These are phyloP conservation scores for Stratiomys singularior DNA, from an alignment of 2,888 invertebrate genomes.

Conservation along the genomic window DNA sequence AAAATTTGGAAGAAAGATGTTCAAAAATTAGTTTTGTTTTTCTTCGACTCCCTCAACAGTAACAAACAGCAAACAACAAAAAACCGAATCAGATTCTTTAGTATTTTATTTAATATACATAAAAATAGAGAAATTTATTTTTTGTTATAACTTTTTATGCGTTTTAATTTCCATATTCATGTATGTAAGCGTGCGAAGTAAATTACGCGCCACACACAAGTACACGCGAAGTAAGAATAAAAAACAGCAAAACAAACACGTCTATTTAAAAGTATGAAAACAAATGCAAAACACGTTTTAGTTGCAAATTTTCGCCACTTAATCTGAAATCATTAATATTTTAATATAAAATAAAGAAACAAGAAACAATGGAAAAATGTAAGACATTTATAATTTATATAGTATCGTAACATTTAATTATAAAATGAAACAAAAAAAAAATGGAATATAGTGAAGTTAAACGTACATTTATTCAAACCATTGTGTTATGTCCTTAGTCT, in stretches of 20 bases:
- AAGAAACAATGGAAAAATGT: background rate
- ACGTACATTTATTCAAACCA: slow-evolving; percentile 41
- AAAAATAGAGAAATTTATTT: slow-evolving; percentile 41
- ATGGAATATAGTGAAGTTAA: slow-evolving; percentile 51
- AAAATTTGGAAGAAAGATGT: background rate
- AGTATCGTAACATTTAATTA: slow-evolving; percentile 47
- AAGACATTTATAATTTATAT: slow-evolving; percentile 52
- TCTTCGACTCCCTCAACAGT: background rate
- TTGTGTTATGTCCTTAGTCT: background rate
- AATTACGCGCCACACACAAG: background rate
- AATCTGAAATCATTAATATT: slow-evolving; percentile 30
- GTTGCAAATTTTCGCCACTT: slow-evolving; percentile 1
- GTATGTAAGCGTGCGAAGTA: slow-evolving; percentile 10
- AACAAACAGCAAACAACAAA: slow-evolving; percentile 9
- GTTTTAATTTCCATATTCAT: slow-evolving; percentile 23
- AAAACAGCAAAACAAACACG: slow-evolving; percentile 10
- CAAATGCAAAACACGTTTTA: background rate
- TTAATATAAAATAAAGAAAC: slow-evolving; percentile 31
- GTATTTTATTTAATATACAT: slow-evolving; percentile 44
- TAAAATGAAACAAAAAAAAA: slow-evolving; percentile 42
- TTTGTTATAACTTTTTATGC: slow-evolving; percentile 38
- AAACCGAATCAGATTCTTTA: slow-evolving; percentile 26
- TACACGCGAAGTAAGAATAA: background rate
- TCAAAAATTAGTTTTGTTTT: slow-evolving; percentile 18
- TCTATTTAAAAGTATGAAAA: background rate